Base-by-base conservation (phyloP, 2,113 vertebrate species). In the Spermophilus dauricus region DNA sequence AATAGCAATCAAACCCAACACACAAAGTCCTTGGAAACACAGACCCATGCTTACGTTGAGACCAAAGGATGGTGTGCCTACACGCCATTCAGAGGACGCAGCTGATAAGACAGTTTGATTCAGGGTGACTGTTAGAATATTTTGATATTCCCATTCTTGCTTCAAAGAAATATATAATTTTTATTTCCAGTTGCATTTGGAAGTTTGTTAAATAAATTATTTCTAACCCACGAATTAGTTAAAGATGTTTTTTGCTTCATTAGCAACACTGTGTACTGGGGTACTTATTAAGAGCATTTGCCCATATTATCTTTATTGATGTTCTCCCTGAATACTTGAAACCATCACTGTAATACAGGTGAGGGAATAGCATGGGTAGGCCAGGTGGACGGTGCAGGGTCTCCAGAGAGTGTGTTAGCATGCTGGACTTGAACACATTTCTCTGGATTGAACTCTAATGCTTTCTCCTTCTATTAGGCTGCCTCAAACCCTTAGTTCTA, bases 1-100 rank as follows among this genome's bases (percentile, higher is more conserved):
- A 91, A 89, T 48, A 53, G 70, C 53, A 58, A 96, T 95, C 83
- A 93, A 86, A 76, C 16, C 13, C 61, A 91, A 58, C 53, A 67
- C 30, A 32, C 11, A 63, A 14, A 83, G 65, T 58, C 93, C 37
- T 26, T 9, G 13, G 26, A 61, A 51, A 63, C 45, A 67, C 34
- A 80, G 37, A 65, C 14, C 0, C 17, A 67, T 0, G 7, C 56
- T 67, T 45, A 67, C 51, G 4, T n/a, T 82, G 30, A 58, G 28
- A n/a, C 24, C 18, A 37, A 24, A 58, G 26, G 72, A 30, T 4
- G 6, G 13, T 2, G 28, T 48, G 5, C 18, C 18, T 67, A 12
- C 28, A 22, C 4, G 30, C 18, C 13, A 0, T 7, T 22, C 78
- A 61, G 16, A 12, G 24, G 0, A 5, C 16, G 18, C 4, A 24